Evolutionary conservation across 2,888 invertebrate species (phyloP).

Genomic region (Campoletis raptor): DNA sequence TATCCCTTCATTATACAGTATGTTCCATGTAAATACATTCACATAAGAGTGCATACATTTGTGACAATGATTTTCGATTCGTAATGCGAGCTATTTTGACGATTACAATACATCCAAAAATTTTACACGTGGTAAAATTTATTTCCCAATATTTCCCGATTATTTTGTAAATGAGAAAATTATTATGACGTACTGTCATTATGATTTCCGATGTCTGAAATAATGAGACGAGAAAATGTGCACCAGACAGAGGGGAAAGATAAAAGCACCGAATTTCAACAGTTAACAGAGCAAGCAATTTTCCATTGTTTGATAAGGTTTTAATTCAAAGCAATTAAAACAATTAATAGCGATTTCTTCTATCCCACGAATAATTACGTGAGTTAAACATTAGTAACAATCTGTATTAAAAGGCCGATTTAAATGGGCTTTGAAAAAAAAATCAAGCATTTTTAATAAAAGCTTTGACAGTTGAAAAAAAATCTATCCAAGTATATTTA

Average conservation of each 20-base stretch:
- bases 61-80: background rate
- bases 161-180: constrained; percentile 22
- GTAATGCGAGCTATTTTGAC: background rate
- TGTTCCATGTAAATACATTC: background rate
- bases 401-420: background rate
- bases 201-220: background rate
- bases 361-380: background rate
- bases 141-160: background rate
- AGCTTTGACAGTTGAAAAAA: background rate
- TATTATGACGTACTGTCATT: background rate
- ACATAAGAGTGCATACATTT: background rate
- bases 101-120: background rate
- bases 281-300: background rate
- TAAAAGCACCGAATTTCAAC: background rate
- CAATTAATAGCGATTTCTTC: background rate
- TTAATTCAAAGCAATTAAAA: background rate
- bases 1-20: constrained; percentile 58
- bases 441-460: background rate
- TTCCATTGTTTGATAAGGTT: background rate
- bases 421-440: background rate
- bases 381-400: background rate
- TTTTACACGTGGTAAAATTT: background rate
- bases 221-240: background rate
- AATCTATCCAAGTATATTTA: background rate
- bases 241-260: background rate